Evolutionary conservation across 2,888 invertebrate species (phyloP), one percentile per base, ranked within the genome.

Genomic region (Andrena dorsata): DNA sequence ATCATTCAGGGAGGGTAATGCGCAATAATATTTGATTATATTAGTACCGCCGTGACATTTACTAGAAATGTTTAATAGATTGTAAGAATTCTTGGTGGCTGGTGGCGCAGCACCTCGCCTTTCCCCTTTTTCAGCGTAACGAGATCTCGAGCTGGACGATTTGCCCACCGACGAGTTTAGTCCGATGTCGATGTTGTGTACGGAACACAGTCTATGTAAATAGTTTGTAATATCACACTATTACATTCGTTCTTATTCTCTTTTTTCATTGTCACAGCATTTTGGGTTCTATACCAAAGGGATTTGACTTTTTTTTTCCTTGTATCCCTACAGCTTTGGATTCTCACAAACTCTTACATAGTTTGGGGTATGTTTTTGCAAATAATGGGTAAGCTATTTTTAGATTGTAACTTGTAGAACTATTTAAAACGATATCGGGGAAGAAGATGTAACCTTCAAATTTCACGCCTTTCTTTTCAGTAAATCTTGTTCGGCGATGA

Each of bases 51-150:
- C 63, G 68, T 78, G 71, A 74, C 69, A 61, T 79, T 83, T 79
- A 70, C 32, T 68, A 73, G 65, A 81, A 84, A 74, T 82, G 72
- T 87, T 85, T 76, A 68, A 70, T 92, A 91, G 92, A 90, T 76
- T 88, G 69, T 92, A 92, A 91, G 91, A 86, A 86, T 84, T 89
- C 82, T 88, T 70, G 83, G 70, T 79, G 70, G 75, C 82, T 83
- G 79, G 83, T 83, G 80, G 81, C 83, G 74, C 80, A 84, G 85
- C 80, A 84, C 61, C 70, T 86, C 80, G 84, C 84, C 86, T 85
- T 88, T 87, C 80, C 85, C 87, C 85, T 80, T 91, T 92, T 92
- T 92, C 92, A 92, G 92, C 92, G 78, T 90, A 90, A 89, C 90
- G 90, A 89, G 90, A 87, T 88, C 88, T 89, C 88, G 84, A 90